A percentile compares a stretch with the other conserved stretches of the same genome.
Conservation (phyloP, 2,113 vertebrate species). For the Morone saxatilis region DNA sequence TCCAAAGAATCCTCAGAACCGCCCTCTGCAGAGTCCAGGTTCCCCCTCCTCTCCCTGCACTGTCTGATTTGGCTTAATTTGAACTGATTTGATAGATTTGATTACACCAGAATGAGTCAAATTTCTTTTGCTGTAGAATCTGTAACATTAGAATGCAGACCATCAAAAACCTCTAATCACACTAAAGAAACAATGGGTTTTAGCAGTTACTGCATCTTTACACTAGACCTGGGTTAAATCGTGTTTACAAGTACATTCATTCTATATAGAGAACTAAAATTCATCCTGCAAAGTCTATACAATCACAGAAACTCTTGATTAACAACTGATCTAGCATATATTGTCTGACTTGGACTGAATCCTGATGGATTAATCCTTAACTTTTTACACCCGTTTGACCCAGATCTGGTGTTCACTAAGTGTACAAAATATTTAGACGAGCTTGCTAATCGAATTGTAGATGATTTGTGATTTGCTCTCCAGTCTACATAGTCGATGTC, state of each 20-base stretch:
- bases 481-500: not conserved
- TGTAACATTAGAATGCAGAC: conserved; percentile 27
- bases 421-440: conserved; percentile 3
- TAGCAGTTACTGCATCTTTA: not conserved
- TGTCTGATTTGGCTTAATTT: conserved; percentile 40
- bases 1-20: conserved; percentile 66
- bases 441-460: not conserved
- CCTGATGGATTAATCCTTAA: not conserved
- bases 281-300: not conserved
- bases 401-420: conserved; percentile 38
- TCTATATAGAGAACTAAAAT: not conserved
- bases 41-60: conserved; percentile 50
- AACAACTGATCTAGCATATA: not conserved
- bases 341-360: not conserved
- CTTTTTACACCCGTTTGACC: conserved; percentile 9
- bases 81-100: conserved; percentile 23
- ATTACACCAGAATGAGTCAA: not conserved
- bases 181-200: conserved; percentile 3
- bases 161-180: not conserved
- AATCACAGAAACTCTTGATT: not conserved
- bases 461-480: conserved; percentile 10
- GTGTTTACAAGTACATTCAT: not conserved
- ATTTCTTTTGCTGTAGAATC: conserved; percentile 29
- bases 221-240: conserved; percentile 45
- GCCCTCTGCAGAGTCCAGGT: conserved; percentile 68